Evolutionary conservation across 2,888 invertebrate species (phyloP).

Genomic region (Synergus laeviventris): DNA sequence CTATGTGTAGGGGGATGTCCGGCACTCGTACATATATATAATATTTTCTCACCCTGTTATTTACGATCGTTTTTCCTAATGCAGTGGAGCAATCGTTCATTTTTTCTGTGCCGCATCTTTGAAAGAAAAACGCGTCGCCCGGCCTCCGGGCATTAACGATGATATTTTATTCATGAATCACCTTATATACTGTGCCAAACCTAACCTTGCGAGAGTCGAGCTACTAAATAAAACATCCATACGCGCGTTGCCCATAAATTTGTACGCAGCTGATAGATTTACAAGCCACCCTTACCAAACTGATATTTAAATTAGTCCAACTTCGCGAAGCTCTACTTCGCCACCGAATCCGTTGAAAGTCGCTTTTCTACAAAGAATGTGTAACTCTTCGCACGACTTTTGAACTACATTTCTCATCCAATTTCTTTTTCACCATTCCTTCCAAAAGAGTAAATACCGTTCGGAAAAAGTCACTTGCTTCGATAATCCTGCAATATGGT

Average conservation of each 20-base stretch:
- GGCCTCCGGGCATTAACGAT: constrained; percentile 73
- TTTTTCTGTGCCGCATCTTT: constrained; percentile 63
- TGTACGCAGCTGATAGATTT: constrained; percentile 74
- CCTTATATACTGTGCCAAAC: constrained; percentile 67
- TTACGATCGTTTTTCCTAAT: constrained; percentile 68
- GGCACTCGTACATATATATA: constrained; percentile 20
- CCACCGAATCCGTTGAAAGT: constrained; percentile 43
- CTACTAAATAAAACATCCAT: constrained; percentile 76
- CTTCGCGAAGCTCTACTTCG: constrained; percentile 65
- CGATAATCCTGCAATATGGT: background rate
- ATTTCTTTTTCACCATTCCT: background rate
- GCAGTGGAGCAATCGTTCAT: constrained; percentile 68
- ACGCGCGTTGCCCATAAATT: constrained; percentile 73
- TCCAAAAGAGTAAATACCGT: background rate
- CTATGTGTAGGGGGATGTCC: constrained; percentile 5
- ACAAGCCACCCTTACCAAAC: constrained; percentile 73
- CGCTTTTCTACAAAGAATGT: constrained; percentile 41
- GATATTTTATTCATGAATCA: constrained; percentile 76
- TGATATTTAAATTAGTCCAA: constrained; percentile 76
- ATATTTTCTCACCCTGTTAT: constrained; percentile 53
- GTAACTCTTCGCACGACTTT: background rate
- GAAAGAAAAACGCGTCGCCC: constrained; percentile 72
- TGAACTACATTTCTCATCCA: constrained; percentile 1
- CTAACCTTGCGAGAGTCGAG: constrained; percentile 64
- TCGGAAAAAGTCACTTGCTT: background rate